Evolutionary conservation across 2,888 invertebrate species (phyloP), one percentile per base, ranked within the genome.

Genomic region (Chrysodeixis includens): DNA sequence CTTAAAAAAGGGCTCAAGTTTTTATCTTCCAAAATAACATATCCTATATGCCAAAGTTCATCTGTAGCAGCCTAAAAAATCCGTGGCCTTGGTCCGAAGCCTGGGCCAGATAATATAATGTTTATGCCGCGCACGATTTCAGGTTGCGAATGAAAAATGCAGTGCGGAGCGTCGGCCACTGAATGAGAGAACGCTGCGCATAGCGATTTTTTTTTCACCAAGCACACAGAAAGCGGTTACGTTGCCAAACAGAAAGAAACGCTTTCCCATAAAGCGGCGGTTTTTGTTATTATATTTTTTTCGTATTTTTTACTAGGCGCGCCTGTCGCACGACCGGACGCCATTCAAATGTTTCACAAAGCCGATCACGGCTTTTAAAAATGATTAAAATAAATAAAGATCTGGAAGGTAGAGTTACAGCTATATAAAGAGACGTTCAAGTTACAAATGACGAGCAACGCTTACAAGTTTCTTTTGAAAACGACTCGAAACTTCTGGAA

Each of bases 71-170:
- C 60, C 56, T 58, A 62, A 57, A 53, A 67, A 65, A 16, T 57
- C 66, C 16, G 60, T 60, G 61, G 49, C 73, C 68, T 66, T 69
- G 66, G 74, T 63, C 68, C 66, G 56, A 35, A 63, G 60, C 14
- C 61, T 66, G 46, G 60, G 69, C 71, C 75, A 81, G 79, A 78
- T 73, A 71, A 69, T 64, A 69, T 80, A 72, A 82, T 86, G 86
- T 87, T 88, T 87, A 85, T 86, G 79, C 79, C 76, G 71, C 66
- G 83, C 83, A 75, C 79, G 84, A 82, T 82, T 86, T 82, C 83
- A 83, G 76, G 83, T 86, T 87, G 82, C 84, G 85, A 92, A 93
- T 93, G 89, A 92, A 93, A 94, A 93, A 93, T 93, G 90, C 92
- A 93, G 85, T 79, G 85, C 84, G 72, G 80, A 76, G 82, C 84